Evolutionary conservation across 2,888 invertebrate genomes (phyloP), one percentile per base, ranked within the genome.

Genomic region (Rhingia rostrata): DNA sequence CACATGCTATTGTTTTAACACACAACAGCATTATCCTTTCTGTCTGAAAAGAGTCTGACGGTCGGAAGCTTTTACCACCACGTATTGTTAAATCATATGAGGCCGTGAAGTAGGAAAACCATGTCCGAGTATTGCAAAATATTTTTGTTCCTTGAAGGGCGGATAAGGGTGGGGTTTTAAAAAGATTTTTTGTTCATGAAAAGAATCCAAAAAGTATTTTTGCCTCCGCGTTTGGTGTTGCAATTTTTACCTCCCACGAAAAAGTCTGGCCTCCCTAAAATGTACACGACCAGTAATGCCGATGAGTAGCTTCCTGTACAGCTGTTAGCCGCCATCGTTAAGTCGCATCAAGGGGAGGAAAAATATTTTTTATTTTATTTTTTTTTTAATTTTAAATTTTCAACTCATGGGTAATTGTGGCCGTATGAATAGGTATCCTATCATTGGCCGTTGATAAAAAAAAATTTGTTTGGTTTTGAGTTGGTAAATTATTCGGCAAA

Each of bases 1-100:
- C 74, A 53, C 39, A 63, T 58, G 69, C 32, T 58, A 64, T 75
- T 81, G 63, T 75, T 64, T 22, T 75, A 58, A 64, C 45, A 47
- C 41, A 64, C 58, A 75, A 82, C 64, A 53, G 58, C 33, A 53
- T 81, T 63, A 64, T 74, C 47, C 35, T 37, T 54, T 60, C 22
- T 51, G 51, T 14, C 12, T 32, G 61, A 14, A 30, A 30, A 49
- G 14, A 22, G 63, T 67, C 41, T 53, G 35, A 35, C 30, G 63
- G 54, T 54, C 51, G 12, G 10, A 63, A 60, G 51, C 49, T 49
- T 32, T 22, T 37, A n/a, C 47, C 7, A 39, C 37, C 9, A 32
- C 5, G 0, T 0, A 9, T 6, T 22, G 22, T 37, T 51, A 4
- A 10, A 14, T 14, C 22, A 43, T 45, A 14, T 54, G 14, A 12